These are phyloP conservation scores for Eira barbara DNA, from an alignment of 2,113 vertebrate species.

Conservation along the genomic window DNA sequence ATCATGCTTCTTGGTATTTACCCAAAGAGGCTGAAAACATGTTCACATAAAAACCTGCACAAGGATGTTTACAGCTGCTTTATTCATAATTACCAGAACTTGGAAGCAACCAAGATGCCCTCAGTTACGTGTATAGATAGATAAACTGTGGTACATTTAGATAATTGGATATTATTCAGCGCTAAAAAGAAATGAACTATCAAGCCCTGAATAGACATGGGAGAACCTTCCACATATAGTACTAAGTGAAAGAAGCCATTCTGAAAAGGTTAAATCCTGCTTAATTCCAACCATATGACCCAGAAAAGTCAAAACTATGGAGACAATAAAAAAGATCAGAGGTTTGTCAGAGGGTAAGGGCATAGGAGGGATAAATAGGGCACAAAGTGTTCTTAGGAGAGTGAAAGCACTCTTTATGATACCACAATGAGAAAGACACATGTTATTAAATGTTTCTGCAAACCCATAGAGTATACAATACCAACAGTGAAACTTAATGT, in stretches of 20 bases:
- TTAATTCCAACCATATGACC: neutral
- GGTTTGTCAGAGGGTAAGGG: neutral
- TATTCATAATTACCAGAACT: neutral
- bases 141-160: neutral
- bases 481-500: neutral
- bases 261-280: neutral
- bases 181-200: neutral
- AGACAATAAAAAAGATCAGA: neutral
- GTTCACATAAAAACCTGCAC: neutral
- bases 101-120: neutral
- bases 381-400: neutral
- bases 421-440: neutral
- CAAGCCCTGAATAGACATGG: neutral
- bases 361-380: neutral
- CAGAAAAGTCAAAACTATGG: neutral
- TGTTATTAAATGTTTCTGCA: neutral
- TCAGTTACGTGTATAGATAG: neutral
- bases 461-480: neutral
- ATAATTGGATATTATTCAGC: neutral
- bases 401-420: neutral
- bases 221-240: neutral
- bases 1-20: neutral
- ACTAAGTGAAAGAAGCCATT: neutral
- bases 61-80: neutral
- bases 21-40: neutral